Base-by-base conservation (phyloP, 2,888 invertebrate species). In the Drosophila pseudotakahashii region DNA sequence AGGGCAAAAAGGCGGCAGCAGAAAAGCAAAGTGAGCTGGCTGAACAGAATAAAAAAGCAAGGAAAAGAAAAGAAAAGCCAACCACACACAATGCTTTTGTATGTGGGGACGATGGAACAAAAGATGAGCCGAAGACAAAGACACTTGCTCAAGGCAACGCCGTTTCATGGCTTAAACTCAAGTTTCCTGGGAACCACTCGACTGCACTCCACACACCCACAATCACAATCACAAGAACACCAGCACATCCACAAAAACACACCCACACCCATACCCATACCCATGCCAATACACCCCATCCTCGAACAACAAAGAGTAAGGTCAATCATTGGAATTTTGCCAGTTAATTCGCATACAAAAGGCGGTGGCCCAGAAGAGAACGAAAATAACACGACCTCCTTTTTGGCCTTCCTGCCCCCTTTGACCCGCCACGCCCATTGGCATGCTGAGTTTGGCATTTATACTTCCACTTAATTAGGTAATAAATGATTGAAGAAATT, bases 401-500 rank as follows among this genome's bases (percentile, higher is more conserved):
- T 76, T 70, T 68, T 52, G 14, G 26, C 34, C 14, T 6, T 3
- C 19, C 52, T 5, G 7, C 16, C 45, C 54, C 55, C 39, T 39
- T 30, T 64, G 61, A 55, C 62, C 58, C 51, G 68, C 55, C 78
- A 80, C 86, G 77, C 77, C 81, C 70, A 42, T n/a, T 36, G 68
- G 58, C 72, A 62, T 47, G 79, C 81, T 87, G 89, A 85, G 78
- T 77, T 77, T 72, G 77, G 78, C 82, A 89, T 88, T 84, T 84
- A 87, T 84, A 80, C 89, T 91, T 91, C 90, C 91, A 91, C 91
- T 91, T 92, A 92, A 91, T 92, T 91, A 90, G 89, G 90, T 91
- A 91, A 91, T 91, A 91, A 91, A 91, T 91, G 92, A 91, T 91
- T 91, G 91, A 91, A 89, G 91, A 92, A 91, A 91, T 91, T 91